Base-by-base conservation (phyloP, 2,113 vertebrate genomes). In the Phaethon lepturus region DNA sequence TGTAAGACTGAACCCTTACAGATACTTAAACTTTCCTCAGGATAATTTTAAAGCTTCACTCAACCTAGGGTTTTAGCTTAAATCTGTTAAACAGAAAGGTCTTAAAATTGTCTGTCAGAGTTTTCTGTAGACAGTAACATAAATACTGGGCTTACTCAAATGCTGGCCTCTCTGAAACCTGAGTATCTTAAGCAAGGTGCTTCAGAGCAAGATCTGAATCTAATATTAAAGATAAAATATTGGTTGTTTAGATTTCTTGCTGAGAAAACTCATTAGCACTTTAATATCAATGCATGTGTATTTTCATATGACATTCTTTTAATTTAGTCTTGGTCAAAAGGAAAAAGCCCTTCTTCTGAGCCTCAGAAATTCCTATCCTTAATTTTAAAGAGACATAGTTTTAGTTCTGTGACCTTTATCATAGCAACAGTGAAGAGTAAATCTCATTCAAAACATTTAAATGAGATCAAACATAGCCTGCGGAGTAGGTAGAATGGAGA, bases 401-500 rank as follows among this genome's bases (percentile, higher is more conserved):
- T 95, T 90, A 88, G 72, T 89, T 94, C 74, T 84, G 63, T 86
- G 93, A 93, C 91, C 88, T 98, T 98, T 97, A 96, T 97, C 59
- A 49, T 91, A 79, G 92, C 95, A 95, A 90, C 78, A 89, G 64
- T 97, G 95, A 96, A 64, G 59, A 96, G 95, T 94, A 98, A 98
- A 97, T 97, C 97, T 95, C 97, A 96, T 18, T 96, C 88, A 95
- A 96, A 97, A 44, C 91, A 94, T 97, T 97, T 96, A 97, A 97
- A 97, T 90, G 90, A 81, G 90, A 97, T 98, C 91, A 97, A 95
- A 96, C 60, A 66, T 86, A 93, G 96, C 88, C 92, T 96, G 92
- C 85, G 90, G 95, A 63, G 60, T 24, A 93, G 86, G 73, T 71
- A 58, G 56, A 74, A 87, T 38, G 45, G 63, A 94, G 45, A 63